Percentiles rank a stretch among this genome's conserved stretches.
These are phyloP conservation scores for Borostomias antarcticus DNA, from an alignment of 2,797 vertebrate species.

Conservation along the genomic window DNA sequence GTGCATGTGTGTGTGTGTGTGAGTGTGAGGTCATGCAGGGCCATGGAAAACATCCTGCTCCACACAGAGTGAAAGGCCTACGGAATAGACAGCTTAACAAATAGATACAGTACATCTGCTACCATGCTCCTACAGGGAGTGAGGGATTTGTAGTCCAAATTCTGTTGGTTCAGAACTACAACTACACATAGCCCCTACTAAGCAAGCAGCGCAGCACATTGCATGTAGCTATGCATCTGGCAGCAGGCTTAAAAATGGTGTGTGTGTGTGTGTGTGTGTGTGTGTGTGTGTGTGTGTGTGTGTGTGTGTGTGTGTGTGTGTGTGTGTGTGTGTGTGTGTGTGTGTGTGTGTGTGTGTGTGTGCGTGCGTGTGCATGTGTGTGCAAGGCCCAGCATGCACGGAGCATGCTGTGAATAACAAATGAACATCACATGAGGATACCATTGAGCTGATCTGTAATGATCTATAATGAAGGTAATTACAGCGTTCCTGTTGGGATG, in stretches of 20 bases:
- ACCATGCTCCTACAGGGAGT: conserved; percentile 18
- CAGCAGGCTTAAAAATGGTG: conserved; percentile 2
- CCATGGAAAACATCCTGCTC: not conserved
- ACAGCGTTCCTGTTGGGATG: conserved; percentile 39
- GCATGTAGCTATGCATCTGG: conserved; percentile 56
- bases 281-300: conserved; percentile 5
- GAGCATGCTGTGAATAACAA: conserved; percentile 39
- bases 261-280: conserved; percentile 38
- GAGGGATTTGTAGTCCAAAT: conserved; percentile 45
- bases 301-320: conserved; percentile 34
- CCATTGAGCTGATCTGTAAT: conserved; percentile 49
- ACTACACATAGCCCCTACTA: conserved; percentile 25
- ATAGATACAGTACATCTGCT: no score
- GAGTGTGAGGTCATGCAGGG: not conserved
- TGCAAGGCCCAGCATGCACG: conserved; percentile 44
- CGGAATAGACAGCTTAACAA: not conserved
- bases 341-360: conserved; percentile 14
- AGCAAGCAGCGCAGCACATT: conserved; percentile 27
- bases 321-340: conserved; percentile 24
- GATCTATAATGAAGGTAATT: conserved; percentile 59
- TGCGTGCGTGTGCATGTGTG: conserved; percentile 20
- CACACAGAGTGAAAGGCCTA: conserved; percentile 1
- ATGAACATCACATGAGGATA: conserved; percentile 59
- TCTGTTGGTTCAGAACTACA: conserved; percentile 42
- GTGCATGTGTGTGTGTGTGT: not conserved